phyloP scores from a whole-genome alignment of 2,888 invertebrate genomes.

The Sinopyrophorus schimmeli region DNA sequence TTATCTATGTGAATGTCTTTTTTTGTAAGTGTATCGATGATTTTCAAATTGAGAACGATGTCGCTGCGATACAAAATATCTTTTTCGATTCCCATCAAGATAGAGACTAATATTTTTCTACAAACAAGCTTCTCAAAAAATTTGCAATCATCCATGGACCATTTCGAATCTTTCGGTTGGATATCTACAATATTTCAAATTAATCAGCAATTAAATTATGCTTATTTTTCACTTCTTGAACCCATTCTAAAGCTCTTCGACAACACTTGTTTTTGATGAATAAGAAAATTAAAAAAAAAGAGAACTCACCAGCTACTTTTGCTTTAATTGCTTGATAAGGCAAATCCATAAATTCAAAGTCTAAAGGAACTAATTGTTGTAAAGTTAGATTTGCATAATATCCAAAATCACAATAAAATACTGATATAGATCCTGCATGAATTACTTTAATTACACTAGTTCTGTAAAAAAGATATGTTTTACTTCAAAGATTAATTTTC shows the following conservation, averaged over 20 bases:
- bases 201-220: neutral
- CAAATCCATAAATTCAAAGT: slow-evolving; percentile 60
- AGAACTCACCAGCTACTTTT: slow-evolving; percentile 61
- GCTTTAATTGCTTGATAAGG: slow-evolving; percentile 71
- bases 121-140: slow-evolving; percentile 73
- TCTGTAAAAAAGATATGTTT: slow-evolving; percentile 49
- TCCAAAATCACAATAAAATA: slow-evolving; percentile 68
- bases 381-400: slow-evolving; percentile 62
- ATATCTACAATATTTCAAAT: slow-evolving; percentile 53
- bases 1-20: slow-evolving; percentile 70
- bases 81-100: slow-evolving; percentile 64
- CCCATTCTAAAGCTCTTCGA: no score
- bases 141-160: slow-evolving; percentile 74
- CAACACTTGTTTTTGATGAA: no score
- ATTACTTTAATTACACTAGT: slow-evolving; percentile 62
- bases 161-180: slow-evolving; percentile 60
- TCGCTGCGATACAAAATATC: slow-evolving; percentile 66
- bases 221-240: no score
- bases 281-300: no score
- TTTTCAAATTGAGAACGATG: slow-evolving; percentile 65
- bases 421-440: slow-evolving; percentile 60
- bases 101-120: slow-evolving; percentile 70
- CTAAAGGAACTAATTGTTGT: slow-evolving; percentile 60
- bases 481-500: no score
- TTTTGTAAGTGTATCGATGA: slow-evolving; percentile 71